Evolutionary conservation across 2,888 invertebrate genomes (phyloP), one percentile per base, ranked within the genome.

Genomic region (Deilephila porcellus): DNA sequence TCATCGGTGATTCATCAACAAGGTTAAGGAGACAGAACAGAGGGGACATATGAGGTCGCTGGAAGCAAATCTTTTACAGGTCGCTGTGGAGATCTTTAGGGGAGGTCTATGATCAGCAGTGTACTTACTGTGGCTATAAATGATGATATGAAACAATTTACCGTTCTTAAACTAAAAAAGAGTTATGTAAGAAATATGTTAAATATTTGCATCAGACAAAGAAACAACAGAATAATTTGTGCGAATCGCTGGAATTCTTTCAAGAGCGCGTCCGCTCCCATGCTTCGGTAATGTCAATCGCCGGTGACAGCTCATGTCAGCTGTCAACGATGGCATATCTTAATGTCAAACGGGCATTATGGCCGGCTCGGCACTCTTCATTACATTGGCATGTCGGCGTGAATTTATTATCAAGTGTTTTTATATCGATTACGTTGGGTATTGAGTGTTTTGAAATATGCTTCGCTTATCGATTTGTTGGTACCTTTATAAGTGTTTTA

Each of bases 271-370:
- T 52, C 45, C 45, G 45, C 67, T 67, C 56, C 56, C 67, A 25
- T 25, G 52, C 64, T 25, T 67, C 45, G 17, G 45, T 29, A 45
- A 67, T 25, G 67, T 67, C 25, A 52, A 25, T 52, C 17, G 52
- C 17, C 45, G 25, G 14, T 67, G 67, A 52, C 67, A 52, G 20
- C 67, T 29, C 67, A 67, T 45, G 52, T 67, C 67, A 52, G 25
- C 67, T 52, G 67, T 67, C 67, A 67, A 20, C 34, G 8, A 8
- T 52, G 52, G 52, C 67, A 67, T 25, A 67, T 45, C 67, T 25
- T 25, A 67, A 52, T 67, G 67, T 67, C 52, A 67, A 67, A 67
- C 52, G 67, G 52, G 67, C 67, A 52, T 67, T 67, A 67, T 67
- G 45, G 25, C 11, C 52, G 11, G 52, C 25, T 0, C 67, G 20